Evolutionary conservation across 2,797 vertebrate genomes (phyloP).

Genomic region (Dromococcyx pavoninus): DNA sequence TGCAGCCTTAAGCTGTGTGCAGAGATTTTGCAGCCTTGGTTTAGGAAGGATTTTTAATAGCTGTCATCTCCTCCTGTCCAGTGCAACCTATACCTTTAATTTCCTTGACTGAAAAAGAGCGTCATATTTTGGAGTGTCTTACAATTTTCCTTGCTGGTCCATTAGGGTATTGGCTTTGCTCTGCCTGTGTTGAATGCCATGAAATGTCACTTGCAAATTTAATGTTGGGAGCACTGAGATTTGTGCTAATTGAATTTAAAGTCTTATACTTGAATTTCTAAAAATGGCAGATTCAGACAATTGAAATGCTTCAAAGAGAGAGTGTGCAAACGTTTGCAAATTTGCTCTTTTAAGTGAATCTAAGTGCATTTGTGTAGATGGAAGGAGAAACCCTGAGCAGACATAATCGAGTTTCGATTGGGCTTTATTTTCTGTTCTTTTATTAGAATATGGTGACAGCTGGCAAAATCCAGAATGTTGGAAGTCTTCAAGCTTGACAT

Average conservation of each 20-base stretch:
- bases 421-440: not conserved
- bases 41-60: not conserved
- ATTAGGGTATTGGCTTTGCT: conserved; percentile 31
- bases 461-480: not conserved
- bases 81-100: not conserved
- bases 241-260: conserved; percentile 40
- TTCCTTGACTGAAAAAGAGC: not conserved
- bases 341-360: not conserved
- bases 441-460: not conserved
- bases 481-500: not conserved
- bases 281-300: not conserved
- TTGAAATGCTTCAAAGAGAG: not conserved
- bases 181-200: not conserved
- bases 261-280: conserved; percentile 1
- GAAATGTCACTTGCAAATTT: conserved; percentile 37
- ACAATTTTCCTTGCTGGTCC: not conserved
- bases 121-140: not conserved
- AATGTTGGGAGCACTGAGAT: not conserved
- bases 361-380: not conserved
- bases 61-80: not conserved
- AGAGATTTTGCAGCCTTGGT: not conserved
- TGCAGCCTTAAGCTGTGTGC: not conserved
- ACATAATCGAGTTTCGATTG: not conserved
- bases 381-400: not conserved
- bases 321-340: not conserved